These are phyloP conservation scores for Ibidorhyncha struthersii DNA, from an alignment of 2,113 vertebrate genomes.

Conservation along the genomic window DNA sequence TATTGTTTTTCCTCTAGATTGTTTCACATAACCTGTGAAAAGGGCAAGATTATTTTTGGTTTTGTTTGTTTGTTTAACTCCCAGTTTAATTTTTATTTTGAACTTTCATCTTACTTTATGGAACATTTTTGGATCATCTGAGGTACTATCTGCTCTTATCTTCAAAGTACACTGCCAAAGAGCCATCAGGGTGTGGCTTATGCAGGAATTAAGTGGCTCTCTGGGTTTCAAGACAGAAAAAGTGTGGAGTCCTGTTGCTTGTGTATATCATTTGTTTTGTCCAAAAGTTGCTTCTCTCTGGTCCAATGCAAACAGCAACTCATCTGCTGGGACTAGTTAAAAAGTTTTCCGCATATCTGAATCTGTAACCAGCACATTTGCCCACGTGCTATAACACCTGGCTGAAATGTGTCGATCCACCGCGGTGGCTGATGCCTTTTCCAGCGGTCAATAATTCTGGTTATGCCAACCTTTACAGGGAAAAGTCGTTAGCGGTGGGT, in stretches of 20 bases:
- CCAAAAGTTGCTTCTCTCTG: neutral
- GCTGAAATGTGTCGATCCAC: neutral
- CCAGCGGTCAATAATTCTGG: neutral
- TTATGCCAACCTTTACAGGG: neutral
- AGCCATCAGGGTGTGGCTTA: neutral
- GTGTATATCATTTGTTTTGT: neutral
- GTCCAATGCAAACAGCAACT: neutral
- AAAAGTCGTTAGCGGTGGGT: neutral
- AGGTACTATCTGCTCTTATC: neutral
- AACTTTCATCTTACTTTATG: neutral
- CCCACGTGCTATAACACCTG: neutral
- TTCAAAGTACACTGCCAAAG: neutral
- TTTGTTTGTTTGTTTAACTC: neutral
- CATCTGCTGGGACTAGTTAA: neutral
- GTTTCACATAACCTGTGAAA: neutral
- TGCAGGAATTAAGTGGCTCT: neutral
- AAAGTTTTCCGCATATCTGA: neutral
- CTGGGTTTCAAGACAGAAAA: neutral
- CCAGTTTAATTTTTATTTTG: neutral
- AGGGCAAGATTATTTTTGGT: neutral
- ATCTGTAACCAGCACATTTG: neutral
- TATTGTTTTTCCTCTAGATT: neutral
- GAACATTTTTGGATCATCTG: neutral
- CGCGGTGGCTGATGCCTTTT: neutral
- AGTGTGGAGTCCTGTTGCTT: accelerated